Percentiles rank a stretch among this genome's conserved stretches.
These are phyloP conservation scores for Alloscopus bannaensis DNA, from an alignment of 2,888 invertebrate genomes.

Conservation along the genomic window DNA sequence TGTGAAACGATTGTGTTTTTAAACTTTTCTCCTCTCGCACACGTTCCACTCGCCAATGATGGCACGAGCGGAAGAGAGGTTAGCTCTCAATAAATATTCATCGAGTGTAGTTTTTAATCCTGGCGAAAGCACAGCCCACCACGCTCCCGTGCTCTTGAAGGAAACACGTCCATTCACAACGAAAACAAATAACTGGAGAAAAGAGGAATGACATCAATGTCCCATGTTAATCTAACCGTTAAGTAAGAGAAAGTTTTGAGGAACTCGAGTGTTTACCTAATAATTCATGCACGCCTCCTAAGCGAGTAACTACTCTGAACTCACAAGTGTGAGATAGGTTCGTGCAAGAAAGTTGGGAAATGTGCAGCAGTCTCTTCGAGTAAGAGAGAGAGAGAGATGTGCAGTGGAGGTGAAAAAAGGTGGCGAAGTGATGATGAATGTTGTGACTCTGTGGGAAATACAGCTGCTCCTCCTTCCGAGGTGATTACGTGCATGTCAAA, in stretches of 20 bases:
- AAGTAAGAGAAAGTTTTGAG: no score
- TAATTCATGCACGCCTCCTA: not conserved
- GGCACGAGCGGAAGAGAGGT: not conserved
- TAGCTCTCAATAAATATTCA: conserved; percentile 21
- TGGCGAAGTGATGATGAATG: conserved; percentile 11
- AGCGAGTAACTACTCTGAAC: not conserved
- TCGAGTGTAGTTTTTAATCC: conserved; percentile 14
- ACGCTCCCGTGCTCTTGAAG: not conserved
- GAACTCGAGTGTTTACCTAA: not conserved
- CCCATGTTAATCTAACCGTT: no score
- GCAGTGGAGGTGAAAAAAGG: not conserved
- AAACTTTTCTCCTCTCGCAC: not conserved
- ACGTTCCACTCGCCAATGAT: not conserved
- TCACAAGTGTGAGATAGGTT: not conserved
- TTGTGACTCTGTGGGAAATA: conserved; percentile 24
- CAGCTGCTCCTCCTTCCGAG: conserved; percentile 21
- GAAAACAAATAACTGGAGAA: conserved; percentile 2
- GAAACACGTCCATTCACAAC: not conserved
- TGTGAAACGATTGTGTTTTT: not conserved
- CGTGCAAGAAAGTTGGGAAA: no score
- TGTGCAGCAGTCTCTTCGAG: no score
- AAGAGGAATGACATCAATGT: not conserved
- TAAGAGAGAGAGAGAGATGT: not conserved
- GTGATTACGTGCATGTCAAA: conserved; percentile 54
- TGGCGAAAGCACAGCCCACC: not conserved